A percentile compares a stretch with the other conserved stretches of the same genome.
Evolutionary conservation across 2,113 vertebrate genomes (phyloP).

Genomic region (Oncorhynchus nerka): DNA sequence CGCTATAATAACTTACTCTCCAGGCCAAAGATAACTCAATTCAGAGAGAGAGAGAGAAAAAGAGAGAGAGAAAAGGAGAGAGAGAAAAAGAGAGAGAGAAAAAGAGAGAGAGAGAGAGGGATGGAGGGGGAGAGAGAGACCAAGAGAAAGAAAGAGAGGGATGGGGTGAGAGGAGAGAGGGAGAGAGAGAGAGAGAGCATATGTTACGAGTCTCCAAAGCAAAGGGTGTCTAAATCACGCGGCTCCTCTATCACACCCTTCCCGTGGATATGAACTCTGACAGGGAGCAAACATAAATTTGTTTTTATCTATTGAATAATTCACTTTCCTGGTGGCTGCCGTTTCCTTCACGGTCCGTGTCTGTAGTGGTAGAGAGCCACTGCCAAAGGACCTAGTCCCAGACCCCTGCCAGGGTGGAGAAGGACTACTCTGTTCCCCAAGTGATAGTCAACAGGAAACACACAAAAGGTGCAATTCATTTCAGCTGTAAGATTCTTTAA

Average conservation of each 20-base stretch:
- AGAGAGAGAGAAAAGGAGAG: constrained; percentile 10
- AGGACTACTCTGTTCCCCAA: too few species aligned
- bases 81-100: constrained; percentile 18
- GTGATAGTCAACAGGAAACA: too few species aligned
- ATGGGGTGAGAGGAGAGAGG: background rate
- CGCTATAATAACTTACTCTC: constrained; percentile 99
- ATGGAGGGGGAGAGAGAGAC: too few species aligned
- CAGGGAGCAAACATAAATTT: constrained; percentile 91
- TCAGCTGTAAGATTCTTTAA: too few species aligned
- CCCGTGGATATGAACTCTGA: constrained; percentile 89
- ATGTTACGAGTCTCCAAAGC: constrained; percentile 91
- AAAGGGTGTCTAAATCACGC: constrained; percentile 93
- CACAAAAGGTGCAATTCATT: too few species aligned
- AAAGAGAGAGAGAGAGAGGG: constrained; percentile 28
- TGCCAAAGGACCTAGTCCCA: background rate
- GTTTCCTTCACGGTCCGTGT: constrained; percentile 46
- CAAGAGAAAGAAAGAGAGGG: background rate
- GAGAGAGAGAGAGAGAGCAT: constrained; percentile 72
- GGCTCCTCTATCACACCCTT: constrained; percentile 84
- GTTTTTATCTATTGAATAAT: constrained; percentile 93
- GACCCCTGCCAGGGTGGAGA: too few species aligned
- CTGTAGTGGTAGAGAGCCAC: background rate
- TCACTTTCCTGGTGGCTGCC: constrained; percentile 70
- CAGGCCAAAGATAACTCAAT: constrained; percentile 97
- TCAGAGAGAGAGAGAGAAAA: constrained; percentile 36